Conservation (phyloP, 1,140 invertebrate species). For the Halyomorpha halys region DNA sequence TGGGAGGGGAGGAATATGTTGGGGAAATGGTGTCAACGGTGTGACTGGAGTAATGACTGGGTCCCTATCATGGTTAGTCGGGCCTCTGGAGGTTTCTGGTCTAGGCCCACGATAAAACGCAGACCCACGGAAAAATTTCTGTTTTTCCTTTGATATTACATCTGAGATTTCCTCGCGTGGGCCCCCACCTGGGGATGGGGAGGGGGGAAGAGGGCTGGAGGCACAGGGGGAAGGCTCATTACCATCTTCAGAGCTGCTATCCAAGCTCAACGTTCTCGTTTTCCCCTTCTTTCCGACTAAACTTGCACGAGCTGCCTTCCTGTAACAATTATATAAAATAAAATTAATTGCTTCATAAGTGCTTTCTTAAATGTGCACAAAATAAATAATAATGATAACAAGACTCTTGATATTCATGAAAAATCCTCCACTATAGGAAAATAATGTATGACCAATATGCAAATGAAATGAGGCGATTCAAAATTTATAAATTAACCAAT, state of each 20-base stretch:
- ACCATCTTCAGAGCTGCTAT: constrained; percentile 46
- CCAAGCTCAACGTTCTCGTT: constrained; percentile 37
- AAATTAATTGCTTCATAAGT: too few relatives aligned
- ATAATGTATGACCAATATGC: too few relatives aligned
- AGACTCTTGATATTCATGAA: too few relatives aligned
- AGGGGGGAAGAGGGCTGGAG: constrained; percentile 35
- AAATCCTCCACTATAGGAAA: too few relatives aligned
- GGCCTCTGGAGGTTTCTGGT: constrained; percentile 32
- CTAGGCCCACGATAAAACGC: constrained; percentile 46
- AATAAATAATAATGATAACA: too few relatives aligned
- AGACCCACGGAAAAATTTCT: constrained; percentile 70
- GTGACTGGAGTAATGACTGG: constrained; percentile 28
- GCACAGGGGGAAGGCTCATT: constrained; percentile 42
- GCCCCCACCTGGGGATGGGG: constrained; percentile 34
- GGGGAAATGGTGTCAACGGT: constrained; percentile 32
- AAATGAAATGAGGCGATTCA: too few relatives aligned
- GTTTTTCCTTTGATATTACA: constrained; percentile 72
- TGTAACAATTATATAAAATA: constrained; percentile 26
- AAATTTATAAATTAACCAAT: too few relatives aligned
- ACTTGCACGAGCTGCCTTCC: constrained; percentile 35
- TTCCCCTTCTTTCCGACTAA: constrained; percentile 35
- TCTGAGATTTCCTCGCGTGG: constrained; percentile 42
- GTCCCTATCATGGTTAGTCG: constrained; percentile 35
- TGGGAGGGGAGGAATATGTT: constrained; percentile 22
- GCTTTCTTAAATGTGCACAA: too few relatives aligned